Evolutionary conservation across 1,140 invertebrate genomes (phyloP).

Genomic region (Drosophila seguyi): DNA sequence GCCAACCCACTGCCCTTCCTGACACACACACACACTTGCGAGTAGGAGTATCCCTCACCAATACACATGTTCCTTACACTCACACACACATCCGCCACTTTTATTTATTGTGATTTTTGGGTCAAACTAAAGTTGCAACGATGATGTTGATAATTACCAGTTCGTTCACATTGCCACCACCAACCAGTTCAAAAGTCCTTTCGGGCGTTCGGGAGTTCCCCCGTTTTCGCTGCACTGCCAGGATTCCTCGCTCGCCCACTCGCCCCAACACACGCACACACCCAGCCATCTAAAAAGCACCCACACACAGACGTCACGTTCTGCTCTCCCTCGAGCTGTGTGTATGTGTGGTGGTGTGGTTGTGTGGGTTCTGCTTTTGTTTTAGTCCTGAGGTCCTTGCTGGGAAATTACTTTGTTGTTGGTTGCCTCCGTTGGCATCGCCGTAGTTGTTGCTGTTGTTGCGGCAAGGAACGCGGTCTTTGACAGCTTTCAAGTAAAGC

Average conservation of each 20-base stretch:
- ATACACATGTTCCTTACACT: not conserved
- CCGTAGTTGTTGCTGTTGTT: conserved; percentile 34
- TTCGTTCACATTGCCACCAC: conserved; percentile 44
- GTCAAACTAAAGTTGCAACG: conserved; percentile 48
- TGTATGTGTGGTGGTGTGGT: conserved; percentile 21
- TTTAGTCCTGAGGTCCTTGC: conserved; percentile 58
- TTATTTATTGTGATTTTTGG: conserved; percentile 45
- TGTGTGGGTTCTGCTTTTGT: conserved; percentile 59
- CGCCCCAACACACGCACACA: conserved; percentile 3
- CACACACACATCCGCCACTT: conserved; percentile 16
- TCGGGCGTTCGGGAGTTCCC: conserved; percentile 25
- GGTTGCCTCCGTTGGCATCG: conserved; percentile 23
- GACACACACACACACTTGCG: not conserved
- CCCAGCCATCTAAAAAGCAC: conserved; percentile 20
- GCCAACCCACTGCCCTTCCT: conserved; percentile 16
- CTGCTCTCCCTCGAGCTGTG: conserved; percentile 19
- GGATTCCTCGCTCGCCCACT: conserved; percentile 13
- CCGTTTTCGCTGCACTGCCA: conserved; percentile 24
- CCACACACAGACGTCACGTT: conserved; percentile 55
- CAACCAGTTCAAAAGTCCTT: conserved; percentile 48
- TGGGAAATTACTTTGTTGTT: conserved; percentile 67
- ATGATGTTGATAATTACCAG: conserved; percentile 54
- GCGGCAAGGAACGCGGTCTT: conserved; percentile 63
- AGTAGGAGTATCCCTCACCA: not conserved
- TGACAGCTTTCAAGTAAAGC: conserved; percentile 76